These are phyloP conservation scores for Tetrax tetrax DNA, from an alignment of 2,113 vertebrate genomes.

Conservation along the genomic window DNA sequence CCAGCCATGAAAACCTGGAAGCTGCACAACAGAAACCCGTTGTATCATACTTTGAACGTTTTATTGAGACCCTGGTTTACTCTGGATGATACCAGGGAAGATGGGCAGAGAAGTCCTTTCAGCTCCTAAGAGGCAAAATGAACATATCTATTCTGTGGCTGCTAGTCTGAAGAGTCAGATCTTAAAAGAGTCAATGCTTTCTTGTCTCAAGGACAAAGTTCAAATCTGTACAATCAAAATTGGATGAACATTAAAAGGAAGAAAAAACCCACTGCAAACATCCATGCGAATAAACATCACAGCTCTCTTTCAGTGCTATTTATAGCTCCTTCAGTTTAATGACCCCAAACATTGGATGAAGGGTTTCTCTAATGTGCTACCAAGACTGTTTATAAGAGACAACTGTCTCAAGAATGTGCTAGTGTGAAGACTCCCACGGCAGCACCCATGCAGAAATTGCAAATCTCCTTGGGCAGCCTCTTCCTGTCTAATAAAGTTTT, in stretches of 20 bases:
- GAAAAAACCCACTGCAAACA: background rate
- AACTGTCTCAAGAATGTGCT: constrained; percentile 35
- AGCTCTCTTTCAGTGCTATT: constrained; percentile 35
- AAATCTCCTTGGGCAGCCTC: background rate
- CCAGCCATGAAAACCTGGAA: background rate
- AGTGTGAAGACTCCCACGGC: constrained; percentile 42
- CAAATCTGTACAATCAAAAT: background rate
- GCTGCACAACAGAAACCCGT: background rate
- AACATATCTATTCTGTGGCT: background rate
- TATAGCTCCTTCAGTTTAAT: constrained; percentile 49
- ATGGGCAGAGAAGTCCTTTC: background rate
- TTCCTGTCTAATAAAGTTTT: background rate
- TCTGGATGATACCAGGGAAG: background rate
- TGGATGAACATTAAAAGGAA: constrained; percentile 42
- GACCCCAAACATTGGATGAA: constrained; percentile 17
- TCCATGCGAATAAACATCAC: constrained; percentile 49
- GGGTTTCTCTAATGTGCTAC: constrained; percentile 46
- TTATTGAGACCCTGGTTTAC: background rate
- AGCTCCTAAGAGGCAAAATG: background rate
- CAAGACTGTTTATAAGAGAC: constrained; percentile 38
- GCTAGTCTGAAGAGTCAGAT: background rate
- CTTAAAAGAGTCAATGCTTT: background rate
- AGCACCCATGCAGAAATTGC: constrained; percentile 9
- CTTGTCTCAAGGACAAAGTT: constrained; percentile 17
- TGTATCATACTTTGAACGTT: background rate